Evolutionary conservation across 2,113 vertebrate species (phyloP), one percentile per base, ranked within the genome.

Genomic region (Cyprinus carpio): DNA sequence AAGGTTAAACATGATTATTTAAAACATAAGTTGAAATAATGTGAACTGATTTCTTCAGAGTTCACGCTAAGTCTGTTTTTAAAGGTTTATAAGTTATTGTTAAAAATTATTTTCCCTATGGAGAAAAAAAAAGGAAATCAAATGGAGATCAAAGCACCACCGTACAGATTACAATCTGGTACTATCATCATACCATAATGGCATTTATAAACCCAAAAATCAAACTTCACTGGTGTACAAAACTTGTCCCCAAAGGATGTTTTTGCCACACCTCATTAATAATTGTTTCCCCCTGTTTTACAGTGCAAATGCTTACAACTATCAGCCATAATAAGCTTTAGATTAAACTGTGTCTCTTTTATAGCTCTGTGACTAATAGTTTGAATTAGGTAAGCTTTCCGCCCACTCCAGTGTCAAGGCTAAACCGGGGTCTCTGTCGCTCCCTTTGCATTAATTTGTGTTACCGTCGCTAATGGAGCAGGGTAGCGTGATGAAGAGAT

Each of bases 281-380:
- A 87, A 91, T 90, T 84, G 88, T 84, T 87, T 85, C 84, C 85
- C 75, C 37, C 87, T 76, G 87, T 93, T 91, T 92, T 91, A 91
- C 89, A 62, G 87, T 37, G 87, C 75, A 74, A 79, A 84, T 83
- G 84, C 25, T 75, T 89, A 89, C 76, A 91, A 89, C 90, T 92
- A 93, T 93, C 91, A 92, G 86, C 87, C 54, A 46, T 91, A 91
- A 93, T 88, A 91, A 91, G 89, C 91, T 88, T 85, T 72, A 84
- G 86, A 91, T 92, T 89, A 90, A 92, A 89, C 87, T 92, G 90
- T 89, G 88, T 87, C 88, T 88, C 71, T 83, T 88, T 90, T 89
- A 91, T 87, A 83, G 89, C 91, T 92, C 91, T 92, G 90, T 91
- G 91, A 67, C 83, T 91, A 87, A 92, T 91, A 88, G 88, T 88